Evolutionary conservation across 2,888 invertebrate genomes (phyloP).

Genomic region (Drosophila nr. perissopoda): DNA sequence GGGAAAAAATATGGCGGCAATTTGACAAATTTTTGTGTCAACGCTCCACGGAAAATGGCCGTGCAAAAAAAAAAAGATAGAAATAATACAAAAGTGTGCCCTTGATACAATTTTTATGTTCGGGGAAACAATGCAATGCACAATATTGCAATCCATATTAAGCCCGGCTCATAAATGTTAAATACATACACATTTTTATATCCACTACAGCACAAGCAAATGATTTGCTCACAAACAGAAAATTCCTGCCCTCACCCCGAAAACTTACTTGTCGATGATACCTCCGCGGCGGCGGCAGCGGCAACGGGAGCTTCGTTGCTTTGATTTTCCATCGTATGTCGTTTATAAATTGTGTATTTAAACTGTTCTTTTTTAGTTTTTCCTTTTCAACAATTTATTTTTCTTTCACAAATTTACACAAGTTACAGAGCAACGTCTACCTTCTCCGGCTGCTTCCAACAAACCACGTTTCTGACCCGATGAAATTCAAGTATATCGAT

Average conservation of each 20-base stretch:
- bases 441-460: conserved; percentile 81
- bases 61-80: conserved; percentile 39
- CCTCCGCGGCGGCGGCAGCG: conserved; percentile 82
- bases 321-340: conserved; percentile 80
- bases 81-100: conserved; percentile 51
- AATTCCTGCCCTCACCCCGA: conserved; percentile 39
- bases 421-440: conserved; percentile 79
- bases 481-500: conserved; percentile 55
- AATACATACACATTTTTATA: conserved; percentile 31
- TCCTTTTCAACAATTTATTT: conserved; percentile 64
- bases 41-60: conserved; percentile 65
- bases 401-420: conserved; percentile 72
- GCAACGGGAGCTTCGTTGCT: conserved; percentile 78
- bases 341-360: conserved; percentile 70
- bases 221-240: conserved; percentile 44
- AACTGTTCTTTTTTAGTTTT: conserved; percentile 59
- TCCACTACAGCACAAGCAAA: conserved; percentile 28
- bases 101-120: conserved; percentile 62
- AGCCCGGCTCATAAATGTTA: conserved; percentile 44
- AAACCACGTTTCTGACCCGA: conserved; percentile 73
- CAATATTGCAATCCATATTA: conserved; percentile 21
- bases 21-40: conserved; percentile 63
- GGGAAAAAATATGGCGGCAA: conserved; percentile 67
- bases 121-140: conserved; percentile 30
- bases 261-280: conserved; percentile 84